Base-by-base conservation (phyloP, 2,113 vertebrate genomes). In the Hippocampus mohnikei region DNA sequence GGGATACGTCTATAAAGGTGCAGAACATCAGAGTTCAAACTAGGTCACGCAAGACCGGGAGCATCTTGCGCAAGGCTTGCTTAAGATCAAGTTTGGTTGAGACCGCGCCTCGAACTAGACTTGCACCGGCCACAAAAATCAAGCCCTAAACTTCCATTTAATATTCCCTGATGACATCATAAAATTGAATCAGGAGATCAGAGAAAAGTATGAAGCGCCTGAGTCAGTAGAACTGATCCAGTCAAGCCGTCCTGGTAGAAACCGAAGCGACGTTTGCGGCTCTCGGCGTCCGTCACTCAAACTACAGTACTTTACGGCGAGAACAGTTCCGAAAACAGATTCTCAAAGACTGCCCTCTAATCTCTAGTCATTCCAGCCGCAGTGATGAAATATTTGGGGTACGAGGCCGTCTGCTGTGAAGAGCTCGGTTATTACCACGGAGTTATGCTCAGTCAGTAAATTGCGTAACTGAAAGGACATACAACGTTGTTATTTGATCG, bases 261-360 rank as follows among this genome's bases (percentile, higher is more conserved):
- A 8, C 10, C n/a, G 6, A 44, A 9, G 33, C 27, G 44, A 53
- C 40, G 40, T 70, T 60, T 66, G 66, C 37, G 59, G 66, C 21
- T 84, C 62, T 70, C 46, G 44, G 48, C 21, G 33, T 59, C 70
- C 58, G 11, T 64, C 29, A 3, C 42, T 70, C 52, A 73, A 37
- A 61, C 42, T 42, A 27, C 59, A 66, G 64, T 11, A 0, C 71
- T 59, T 50, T 62, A 37, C 12, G 15, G 2, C 44, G 15, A 48
- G 18, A 68, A 60, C 69, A 73, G 75, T 75, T 67, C 8, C 21
- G 70, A 16, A 67, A 27, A 70, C 66, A 59, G 67, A 80, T 69
- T 71, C 64, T 8, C 23, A 73, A 67, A 73, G 55, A 75, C 16
- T 53, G 63, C 33, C 71, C 25, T 69, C 71, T 71, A 73, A 5